Percentiles rank a stretch among this genome's conserved stretches.
phyloP scores from a whole-genome alignment of 1,140 invertebrate genomes.

The Penaeus japonicus region DNA sequence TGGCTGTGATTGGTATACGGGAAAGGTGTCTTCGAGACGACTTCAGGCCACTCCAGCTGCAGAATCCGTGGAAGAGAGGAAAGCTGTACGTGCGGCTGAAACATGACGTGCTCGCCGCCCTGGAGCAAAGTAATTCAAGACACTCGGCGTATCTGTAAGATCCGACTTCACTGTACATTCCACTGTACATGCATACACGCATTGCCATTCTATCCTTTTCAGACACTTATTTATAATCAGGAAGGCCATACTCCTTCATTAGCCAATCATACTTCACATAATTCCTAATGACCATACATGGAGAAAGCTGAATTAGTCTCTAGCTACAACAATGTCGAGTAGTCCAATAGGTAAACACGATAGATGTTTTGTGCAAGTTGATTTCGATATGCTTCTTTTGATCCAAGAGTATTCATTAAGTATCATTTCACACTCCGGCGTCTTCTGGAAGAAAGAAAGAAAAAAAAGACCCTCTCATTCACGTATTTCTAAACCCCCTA shows the following conservation, averaged over 20 bases:
- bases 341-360: slow-evolving; percentile 18
- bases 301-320: neutral
- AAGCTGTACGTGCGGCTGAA: slow-evolving; percentile 88
- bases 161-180: slow-evolving; percentile 47
- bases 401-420: neutral
- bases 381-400: neutral
- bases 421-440: neutral
- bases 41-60: slow-evolving; percentile 88
- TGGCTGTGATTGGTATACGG: slow-evolving; percentile 90
- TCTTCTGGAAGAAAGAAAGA: too few species aligned
- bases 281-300: neutral
- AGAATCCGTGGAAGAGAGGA: slow-evolving; percentile 95
- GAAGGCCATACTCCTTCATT: slow-evolving; percentile 17
- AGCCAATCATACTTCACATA: slow-evolving; percentile 13
- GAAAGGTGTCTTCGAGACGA: slow-evolving; percentile 92
- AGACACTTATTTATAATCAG: slow-evolving; percentile 32
- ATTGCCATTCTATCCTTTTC: slow-evolving; percentile 40
- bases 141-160: slow-evolving; percentile 48
- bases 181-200: slow-evolving; percentile 26
- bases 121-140: slow-evolving; percentile 75
- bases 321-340: slow-evolving; percentile 31
- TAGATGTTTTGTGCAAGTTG: slow-evolving; percentile 39
- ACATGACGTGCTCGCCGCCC: slow-evolving; percentile 84
- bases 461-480: too few species aligned
- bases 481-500: too few species aligned